phyloP scores from a whole-genome alignment of 2,797 vertebrate genomes.

The Cuculus canorus region DNA sequence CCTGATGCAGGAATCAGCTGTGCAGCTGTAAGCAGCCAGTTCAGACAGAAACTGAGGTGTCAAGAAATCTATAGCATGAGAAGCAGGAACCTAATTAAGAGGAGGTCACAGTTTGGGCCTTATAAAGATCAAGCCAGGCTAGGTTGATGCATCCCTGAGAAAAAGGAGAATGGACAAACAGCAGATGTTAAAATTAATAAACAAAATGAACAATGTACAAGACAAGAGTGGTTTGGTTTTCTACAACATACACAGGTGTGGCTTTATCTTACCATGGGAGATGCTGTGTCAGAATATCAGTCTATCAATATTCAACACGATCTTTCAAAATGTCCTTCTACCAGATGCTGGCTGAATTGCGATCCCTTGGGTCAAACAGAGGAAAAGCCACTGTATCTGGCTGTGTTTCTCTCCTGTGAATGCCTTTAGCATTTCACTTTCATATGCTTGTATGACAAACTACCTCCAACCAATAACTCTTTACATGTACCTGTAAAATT shows the following conservation, averaged over 20 bases:
- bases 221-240: neutral
- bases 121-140: neutral
- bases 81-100: neutral
- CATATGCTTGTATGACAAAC: neutral
- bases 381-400: neutral
- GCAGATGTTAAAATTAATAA: neutral
- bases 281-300: fast-evolving
- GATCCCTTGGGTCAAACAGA: neutral
- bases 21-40: neutral
- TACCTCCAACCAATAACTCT: neutral
- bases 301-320: neutral
- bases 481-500: neutral
- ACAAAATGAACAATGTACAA: fast-evolving
- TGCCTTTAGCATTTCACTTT: neutral
- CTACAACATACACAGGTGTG: neutral
- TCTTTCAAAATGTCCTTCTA: neutral
- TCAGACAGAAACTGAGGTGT: neutral
- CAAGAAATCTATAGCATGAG: neutral
- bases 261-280: neutral
- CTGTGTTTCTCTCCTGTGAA: neutral
- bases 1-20: neutral
- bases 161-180: neutral
- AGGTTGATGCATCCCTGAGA: neutral
- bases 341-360: neutral
- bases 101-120: neutral